Evolutionary conservation across 1,140 invertebrate species (phyloP).

Genomic region (Drosophila ohnishii): DNA sequence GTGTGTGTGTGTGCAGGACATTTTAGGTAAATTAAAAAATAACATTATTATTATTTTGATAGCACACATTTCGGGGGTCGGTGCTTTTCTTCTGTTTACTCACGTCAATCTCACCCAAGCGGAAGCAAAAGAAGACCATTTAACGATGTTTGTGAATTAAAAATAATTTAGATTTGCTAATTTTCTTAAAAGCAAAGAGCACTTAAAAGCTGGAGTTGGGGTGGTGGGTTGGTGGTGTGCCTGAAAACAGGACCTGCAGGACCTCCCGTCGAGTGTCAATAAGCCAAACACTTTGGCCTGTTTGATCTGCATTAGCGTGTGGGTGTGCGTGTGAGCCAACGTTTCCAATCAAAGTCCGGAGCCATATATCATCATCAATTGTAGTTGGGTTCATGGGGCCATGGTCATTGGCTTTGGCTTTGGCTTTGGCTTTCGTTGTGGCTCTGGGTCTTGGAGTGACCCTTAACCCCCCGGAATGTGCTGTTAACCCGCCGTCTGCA

Average conservation of each 20-base stretch:
- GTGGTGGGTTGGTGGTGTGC: not conserved
- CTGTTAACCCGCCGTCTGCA: conserved; percentile 39
- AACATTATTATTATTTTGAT: conserved; percentile 63
- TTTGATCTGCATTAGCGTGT: conserved; percentile 37
- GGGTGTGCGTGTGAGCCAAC: conserved; percentile 19
- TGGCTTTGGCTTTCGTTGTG: not conserved
- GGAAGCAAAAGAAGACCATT: conserved; percentile 11
- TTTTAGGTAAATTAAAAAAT: conserved; percentile 79
- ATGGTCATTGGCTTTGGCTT: conserved; percentile 36
- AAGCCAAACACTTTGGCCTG: conserved; percentile 53
- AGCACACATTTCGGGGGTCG: conserved; percentile 6
- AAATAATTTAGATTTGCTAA: conserved; percentile 40
- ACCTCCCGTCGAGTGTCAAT: conserved; percentile 53
- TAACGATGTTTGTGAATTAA: conserved; percentile 31
- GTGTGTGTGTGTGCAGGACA: conserved; percentile 25
- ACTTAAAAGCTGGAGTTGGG: not conserved
- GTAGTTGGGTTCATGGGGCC: conserved; percentile 41
- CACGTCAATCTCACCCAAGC: conserved; percentile 4
- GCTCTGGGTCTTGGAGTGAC: conserved; percentile 1
- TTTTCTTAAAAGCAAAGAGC: conserved; percentile 55
- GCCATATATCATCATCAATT: conserved; percentile 71
- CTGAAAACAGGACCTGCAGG: conserved; percentile 1
- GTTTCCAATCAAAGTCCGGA: conserved; percentile 40
- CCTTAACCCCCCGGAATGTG: conserved; percentile 15
- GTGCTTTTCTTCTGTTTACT: conserved; percentile 10